Base-by-base conservation (phyloP, 23 tunicate species). In the Trididemnum clinides region DNA sequence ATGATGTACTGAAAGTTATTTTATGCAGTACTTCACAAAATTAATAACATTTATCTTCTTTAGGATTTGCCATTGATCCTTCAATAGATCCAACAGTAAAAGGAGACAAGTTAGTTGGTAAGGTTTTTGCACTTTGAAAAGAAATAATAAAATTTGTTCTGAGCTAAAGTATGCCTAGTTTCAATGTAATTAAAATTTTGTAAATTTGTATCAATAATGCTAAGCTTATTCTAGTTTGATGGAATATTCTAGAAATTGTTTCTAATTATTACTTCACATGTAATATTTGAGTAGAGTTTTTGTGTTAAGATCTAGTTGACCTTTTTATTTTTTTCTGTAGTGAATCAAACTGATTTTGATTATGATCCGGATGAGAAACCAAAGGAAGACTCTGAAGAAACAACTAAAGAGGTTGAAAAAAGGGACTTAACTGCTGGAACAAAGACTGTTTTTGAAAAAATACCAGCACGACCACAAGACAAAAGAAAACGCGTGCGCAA, bases 41-140 rank as follows among this genome's bases (percentile, higher is more conserved):
- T n/a, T n/a, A n/a, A n/a, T n/a, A n/a, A n/a, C 10, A 10, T 49
- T 49, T 49, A 10, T 10, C 54, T 10, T 49, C 57, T 39, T 63
- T 65, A 94, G 98, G 98, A 1, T 94, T 51, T 89, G 91, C 91
- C 23, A 74, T 89, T 1, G 98, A 94, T 57, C 98, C 98, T 0
- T 94, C 98, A 12, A 66, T 82, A 1, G 94, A 89, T 82, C 49
- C 79, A 19, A 4, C 77, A 0, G 81, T 57, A 1, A 75, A 77
- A 30, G 81, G 65, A 65, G 89, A 83, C 31, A 94, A 92, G 75
- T 34, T 93, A 2, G 84, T 93, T 77, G 98, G 98, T 93, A 33
- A 39, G 98, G 85, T 57, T 3, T 33, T 58, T 31, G 28, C 18
- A 7, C 12, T 7, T 44, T 44, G 54, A 44, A 7, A 44, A 7